Base-by-base conservation (phyloP, 2,888 invertebrate genomes). In the Heliconius cydno region DNA sequence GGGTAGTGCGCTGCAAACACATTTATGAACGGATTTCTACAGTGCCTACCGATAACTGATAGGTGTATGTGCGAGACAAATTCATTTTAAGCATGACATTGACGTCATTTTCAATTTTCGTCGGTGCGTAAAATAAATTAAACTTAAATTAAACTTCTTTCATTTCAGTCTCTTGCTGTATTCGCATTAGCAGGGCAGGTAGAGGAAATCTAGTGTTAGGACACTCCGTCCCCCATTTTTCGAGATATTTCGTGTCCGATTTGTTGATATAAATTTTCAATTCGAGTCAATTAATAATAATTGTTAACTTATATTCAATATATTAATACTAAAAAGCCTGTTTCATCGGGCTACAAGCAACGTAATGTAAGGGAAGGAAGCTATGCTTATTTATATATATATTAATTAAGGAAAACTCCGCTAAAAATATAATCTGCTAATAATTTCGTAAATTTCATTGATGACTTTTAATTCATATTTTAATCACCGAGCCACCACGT, bases 71-170 rank as follows among this genome's bases (percentile, higher is more conserved):
- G 52, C 75, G 52, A 71, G 71, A 57, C 57, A 65, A 60, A 80
- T 76, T 71, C 25, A 77, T 72, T 76, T 25, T 72, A 65, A 60
- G 60, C 72, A 13, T 72, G n/a, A 13, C 52, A 30, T 73, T 78
- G 34, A 80, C 60, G 72, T 73, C 38, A 60, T 34, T 67, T 73
- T 25, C 30, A 66, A 76, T 73, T 72, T 78, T 73, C 30, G 66
- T 60, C 25, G 41, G n/a, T 57, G 10, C 60, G 73, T 73, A 25
- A 38, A 60, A 41, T 34, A 34, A 22, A 57, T 57, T 28, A n/a
- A 57, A 57, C 57, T 22, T 22, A 7, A 57, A 22, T 57, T 1
- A 10, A 12, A 57, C 10, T n/a, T 60, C 10, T 60, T n/a, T 60
- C 10, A 60, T 60, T 60, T 60, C n/a, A 60, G 57, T n/a, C 4